Evolutionary conservation across 2,113 vertebrate species (phyloP).

Genomic region (Muscicapa adusta): DNA sequence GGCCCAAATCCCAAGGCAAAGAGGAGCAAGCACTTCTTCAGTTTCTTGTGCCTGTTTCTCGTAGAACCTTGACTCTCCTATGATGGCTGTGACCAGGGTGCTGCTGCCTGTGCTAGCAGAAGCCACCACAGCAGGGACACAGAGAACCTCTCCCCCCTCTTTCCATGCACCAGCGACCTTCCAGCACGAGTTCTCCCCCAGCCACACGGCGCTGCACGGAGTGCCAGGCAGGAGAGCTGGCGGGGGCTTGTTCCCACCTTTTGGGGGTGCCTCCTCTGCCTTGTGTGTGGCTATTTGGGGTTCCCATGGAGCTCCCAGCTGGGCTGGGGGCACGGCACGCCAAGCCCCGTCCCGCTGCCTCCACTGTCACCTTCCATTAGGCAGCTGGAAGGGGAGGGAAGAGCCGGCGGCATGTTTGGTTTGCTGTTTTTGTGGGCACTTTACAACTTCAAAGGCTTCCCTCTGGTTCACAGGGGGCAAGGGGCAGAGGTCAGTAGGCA

Average conservation of each 20-base stretch:
- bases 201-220: rapidly evolving
- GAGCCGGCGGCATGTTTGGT: slow-evolving; percentile 9
- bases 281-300: background rate
- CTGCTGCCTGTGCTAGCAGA: background rate
- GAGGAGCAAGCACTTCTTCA: background rate
- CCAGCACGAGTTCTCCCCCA: rapidly evolving
- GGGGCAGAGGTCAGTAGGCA: slow-evolving; percentile 52
- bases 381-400: slow-evolving; percentile 46
- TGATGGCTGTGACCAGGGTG: background rate
- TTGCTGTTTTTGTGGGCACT: slow-evolving; percentile 50
- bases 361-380: slow-evolving; percentile 22
- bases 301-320: background rate
- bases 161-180: background rate
- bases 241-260: background rate
- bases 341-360: background rate
- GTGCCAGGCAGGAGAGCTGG: background rate
- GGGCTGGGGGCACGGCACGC: background rate
- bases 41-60: background rate
- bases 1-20: background rate
- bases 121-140: background rate
- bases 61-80: background rate
- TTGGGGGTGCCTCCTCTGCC: rapidly evolving
- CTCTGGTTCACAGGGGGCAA: slow-evolving; percentile 60
- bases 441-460: slow-evolving; percentile 59
- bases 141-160: background rate